phyloP scores from a whole-genome alignment of 2,888 invertebrate genomes.

The Nowickia ferox region DNA sequence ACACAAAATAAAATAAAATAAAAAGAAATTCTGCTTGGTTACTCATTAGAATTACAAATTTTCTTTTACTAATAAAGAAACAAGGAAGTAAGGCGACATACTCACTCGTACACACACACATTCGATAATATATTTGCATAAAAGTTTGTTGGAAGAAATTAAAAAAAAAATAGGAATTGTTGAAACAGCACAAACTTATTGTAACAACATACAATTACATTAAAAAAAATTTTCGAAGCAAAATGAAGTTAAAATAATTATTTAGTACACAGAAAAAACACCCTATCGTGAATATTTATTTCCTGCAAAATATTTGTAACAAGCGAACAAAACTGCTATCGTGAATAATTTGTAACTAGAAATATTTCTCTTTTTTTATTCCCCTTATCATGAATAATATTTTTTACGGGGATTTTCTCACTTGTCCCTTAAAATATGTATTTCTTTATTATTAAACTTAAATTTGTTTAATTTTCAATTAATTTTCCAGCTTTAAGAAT shows the following conservation, averaged over 20 bases:
- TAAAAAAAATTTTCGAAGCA: background rate
- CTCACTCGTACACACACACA: background rate
- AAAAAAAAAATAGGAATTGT: background rate
- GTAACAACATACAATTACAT: background rate
- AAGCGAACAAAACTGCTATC: background rate
- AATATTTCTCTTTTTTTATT: background rate
- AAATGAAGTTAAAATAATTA: background rate
- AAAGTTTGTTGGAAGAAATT: background rate
- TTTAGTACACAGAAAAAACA: no score
- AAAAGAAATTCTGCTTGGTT: slow-evolving; percentile 26
- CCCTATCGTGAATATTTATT: no score
- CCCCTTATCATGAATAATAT: background rate
- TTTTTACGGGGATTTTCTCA: background rate
- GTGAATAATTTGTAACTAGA: background rate
- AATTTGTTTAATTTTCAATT: no score
- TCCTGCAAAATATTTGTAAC: no score
- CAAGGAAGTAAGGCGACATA: slow-evolving; percentile 36
- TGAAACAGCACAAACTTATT: background rate
- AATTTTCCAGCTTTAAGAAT: no score
- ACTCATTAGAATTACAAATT: slow-evolving; percentile 68
- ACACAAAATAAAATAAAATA: slow-evolving; percentile 7
- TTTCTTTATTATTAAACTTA: no score
- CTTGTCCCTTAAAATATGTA: no score
- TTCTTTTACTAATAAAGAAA: slow-evolving; percentile 28
- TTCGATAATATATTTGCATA: slow-evolving; percentile 30